A percentile compares a stretch with the other conserved stretches of the same genome.
Conservation (phyloP, 2,888 invertebrate genomes). For the Diplolepis rosae region DNA sequence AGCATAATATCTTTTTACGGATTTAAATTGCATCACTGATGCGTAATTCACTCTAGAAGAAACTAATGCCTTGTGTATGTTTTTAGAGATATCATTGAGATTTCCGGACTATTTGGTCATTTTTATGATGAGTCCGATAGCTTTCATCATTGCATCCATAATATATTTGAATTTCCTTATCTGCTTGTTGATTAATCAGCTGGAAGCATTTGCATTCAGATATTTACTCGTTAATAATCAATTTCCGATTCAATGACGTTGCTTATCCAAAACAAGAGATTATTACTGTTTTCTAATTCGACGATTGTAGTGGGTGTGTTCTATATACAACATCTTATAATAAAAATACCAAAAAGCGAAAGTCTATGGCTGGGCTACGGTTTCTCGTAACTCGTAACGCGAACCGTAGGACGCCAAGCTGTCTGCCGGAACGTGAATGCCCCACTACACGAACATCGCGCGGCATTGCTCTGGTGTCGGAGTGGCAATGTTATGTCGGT, state of each 20-base stretch:
- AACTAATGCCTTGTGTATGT: too few relatives aligned
- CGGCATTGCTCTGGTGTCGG: constrained; percentile 12
- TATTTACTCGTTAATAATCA: background rate
- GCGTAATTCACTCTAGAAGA: too few relatives aligned
- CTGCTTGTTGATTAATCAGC: background rate
- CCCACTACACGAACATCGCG: constrained; percentile 48
- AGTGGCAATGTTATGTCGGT: constrained; percentile 46
- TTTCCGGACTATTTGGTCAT: too few relatives aligned
- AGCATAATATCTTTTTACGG: too few relatives aligned
- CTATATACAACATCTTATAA: background rate
- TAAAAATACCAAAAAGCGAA: constrained; percentile 36
- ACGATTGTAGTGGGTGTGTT: background rate
- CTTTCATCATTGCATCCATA: too few relatives aligned
- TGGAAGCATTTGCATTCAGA: background rate
- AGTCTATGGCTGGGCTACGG: constrained; percentile 46
- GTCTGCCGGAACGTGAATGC: constrained; percentile 68
- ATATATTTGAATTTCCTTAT: background rate
- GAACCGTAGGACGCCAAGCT: constrained; percentile 73
- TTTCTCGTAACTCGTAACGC: constrained; percentile 52
- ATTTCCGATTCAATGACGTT: background rate
- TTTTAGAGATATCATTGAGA: too few relatives aligned
- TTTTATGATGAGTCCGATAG: too few relatives aligned
- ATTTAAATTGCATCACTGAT: too few relatives aligned
- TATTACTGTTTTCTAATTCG: background rate
- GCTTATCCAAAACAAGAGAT: background rate